Evolutionary conservation across 2,113 vertebrate species (phyloP), one percentile per base, ranked within the genome.

Genomic region (Chroicocephalus ridibundus): DNA sequence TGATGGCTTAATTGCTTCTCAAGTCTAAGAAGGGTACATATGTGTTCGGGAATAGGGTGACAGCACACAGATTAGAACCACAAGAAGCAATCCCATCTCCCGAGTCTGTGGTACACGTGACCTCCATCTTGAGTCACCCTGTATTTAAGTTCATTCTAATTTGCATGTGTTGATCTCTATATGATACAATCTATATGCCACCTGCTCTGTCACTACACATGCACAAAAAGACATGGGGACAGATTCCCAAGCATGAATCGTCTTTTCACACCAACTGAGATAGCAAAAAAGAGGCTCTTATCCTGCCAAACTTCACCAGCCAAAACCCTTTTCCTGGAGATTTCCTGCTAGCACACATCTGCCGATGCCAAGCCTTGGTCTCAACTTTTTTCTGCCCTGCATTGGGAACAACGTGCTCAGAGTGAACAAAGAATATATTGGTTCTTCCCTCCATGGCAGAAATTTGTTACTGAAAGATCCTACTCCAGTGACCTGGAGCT

Each of bases 261-360:
- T 81, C 86, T 94, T 90, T 96, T 96, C 94, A 90, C 91, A 97
- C 83, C 5, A 1, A 58, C 64, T 15, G 10, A 72, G 86, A 91
- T 5, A 82, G 88, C 86, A 88, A 75, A 86, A 68, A 68, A 89
- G 64, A 60, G 70, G 11, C 22, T 85, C 49, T 94, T 34, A 72
- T 11, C 36, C 81, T 95, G 91, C 70, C 91, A 89, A 90, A 80
- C 20, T 77, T 80, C 66, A 69, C 88, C 69, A 91, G 91, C 61
- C 74, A 95, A 94, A 96, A 79, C 15, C 25, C 44, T 72, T 10
- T 76, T 90, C 60, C 61, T 4, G 8, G 47, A 88, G 42, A 71
- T 32, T 79, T 96, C 60, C 88, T 82, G 61, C 74, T 91, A 84
- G 52, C 22, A 31, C 70, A 22, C 29, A 82, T 61, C 86, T 93